phyloP scores from a whole-genome alignment of 1,140 invertebrate species.

The Drosophila arizonae region DNA sequence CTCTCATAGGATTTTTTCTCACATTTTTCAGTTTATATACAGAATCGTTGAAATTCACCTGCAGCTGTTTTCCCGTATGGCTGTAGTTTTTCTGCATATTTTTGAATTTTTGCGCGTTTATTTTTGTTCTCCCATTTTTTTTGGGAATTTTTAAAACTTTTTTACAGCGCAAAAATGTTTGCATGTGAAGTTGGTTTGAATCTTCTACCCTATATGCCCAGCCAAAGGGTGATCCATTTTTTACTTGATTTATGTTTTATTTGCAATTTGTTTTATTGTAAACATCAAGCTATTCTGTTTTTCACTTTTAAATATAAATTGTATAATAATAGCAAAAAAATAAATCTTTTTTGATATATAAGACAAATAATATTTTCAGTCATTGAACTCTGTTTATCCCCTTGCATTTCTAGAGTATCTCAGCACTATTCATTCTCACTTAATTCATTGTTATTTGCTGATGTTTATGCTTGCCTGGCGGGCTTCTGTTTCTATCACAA shows the following conservation, averaged over 20 bases:
- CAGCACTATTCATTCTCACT: not conserved
- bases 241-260: too few relatives aligned
- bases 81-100: conserved; percentile 43
- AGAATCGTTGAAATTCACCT: conserved; percentile 63
- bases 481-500: conserved; percentile 44
- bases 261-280: too few relatives aligned
- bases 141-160: conserved; percentile 26
- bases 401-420: not conserved
- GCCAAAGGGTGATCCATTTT: not conserved
- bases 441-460: not conserved
- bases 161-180: conserved; percentile 15
- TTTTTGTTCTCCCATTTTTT: conserved; percentile 14
- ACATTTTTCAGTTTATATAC: conserved; percentile 34
- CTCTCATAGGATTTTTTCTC: not conserved
- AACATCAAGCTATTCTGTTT: too few relatives aligned
- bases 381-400: too few relatives aligned
- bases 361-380: too few relatives aligned
- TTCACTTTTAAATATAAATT: too few relatives aligned
- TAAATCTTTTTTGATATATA: too few relatives aligned
- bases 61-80: conserved; percentile 60
- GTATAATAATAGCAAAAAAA: too few relatives aligned
- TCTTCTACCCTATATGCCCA: not conserved
- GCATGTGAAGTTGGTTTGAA: not conserved
- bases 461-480: conserved; percentile 27
- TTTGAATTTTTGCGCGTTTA: conserved; percentile 20